Percentiles rank a stretch among this genome's conserved stretches.
These are phyloP conservation scores for Heliopora coerulea DNA, from an alignment of 92 coral and sea anemone species.

Conservation along the genomic window DNA sequence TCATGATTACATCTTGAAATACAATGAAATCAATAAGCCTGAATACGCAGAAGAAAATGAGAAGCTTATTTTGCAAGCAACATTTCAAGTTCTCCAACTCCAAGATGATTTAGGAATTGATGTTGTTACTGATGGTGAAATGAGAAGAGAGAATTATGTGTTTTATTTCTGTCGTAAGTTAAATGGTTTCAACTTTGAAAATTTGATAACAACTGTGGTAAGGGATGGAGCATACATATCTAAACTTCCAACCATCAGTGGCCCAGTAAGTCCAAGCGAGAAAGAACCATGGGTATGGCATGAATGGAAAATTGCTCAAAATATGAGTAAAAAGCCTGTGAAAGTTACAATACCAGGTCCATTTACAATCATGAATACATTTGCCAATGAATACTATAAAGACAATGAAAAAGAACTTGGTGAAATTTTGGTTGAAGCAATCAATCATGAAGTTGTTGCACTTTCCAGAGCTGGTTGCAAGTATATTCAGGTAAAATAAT, in stretches of 20 bases:
- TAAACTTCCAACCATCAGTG: constrained; percentile 61
- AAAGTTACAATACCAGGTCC: constrained; percentile 93
- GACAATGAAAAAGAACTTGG: constrained; percentile 51
- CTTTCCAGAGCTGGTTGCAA: constrained; percentile 76
- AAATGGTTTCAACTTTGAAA: constrained; percentile 71
- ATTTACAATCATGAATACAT: constrained; percentile 67
- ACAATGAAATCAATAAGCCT: constrained; percentile 31
- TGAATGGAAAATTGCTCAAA: constrained; percentile 77
- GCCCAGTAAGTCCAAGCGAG: constrained; percentile 47
- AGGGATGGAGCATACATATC: constrained; percentile 65
- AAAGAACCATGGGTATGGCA: constrained; percentile 60
- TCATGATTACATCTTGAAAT: constrained; percentile 28
- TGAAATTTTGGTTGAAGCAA: constrained; percentile 45
- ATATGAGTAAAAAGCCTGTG: constrained; percentile 50
- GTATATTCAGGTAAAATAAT: constrained; percentile 69
- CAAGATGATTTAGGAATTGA: constrained; percentile 69
- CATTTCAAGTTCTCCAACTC: constrained; percentile 49
- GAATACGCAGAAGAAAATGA: constrained; percentile 37
- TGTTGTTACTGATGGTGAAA: constrained; percentile 83
- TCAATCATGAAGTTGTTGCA: constrained; percentile 69
- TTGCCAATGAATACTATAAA: constrained; percentile 58
- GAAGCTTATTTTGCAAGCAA: constrained; percentile 54
- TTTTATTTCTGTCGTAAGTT: constrained; percentile 75
- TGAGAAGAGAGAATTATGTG: constrained; percentile 71
- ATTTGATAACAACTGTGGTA: constrained; percentile 41